A percentile compares a stretch with the other conserved stretches of the same genome.
Evolutionary conservation across 2,888 invertebrate genomes (phyloP).

Genomic region (Xanthia togata): DNA sequence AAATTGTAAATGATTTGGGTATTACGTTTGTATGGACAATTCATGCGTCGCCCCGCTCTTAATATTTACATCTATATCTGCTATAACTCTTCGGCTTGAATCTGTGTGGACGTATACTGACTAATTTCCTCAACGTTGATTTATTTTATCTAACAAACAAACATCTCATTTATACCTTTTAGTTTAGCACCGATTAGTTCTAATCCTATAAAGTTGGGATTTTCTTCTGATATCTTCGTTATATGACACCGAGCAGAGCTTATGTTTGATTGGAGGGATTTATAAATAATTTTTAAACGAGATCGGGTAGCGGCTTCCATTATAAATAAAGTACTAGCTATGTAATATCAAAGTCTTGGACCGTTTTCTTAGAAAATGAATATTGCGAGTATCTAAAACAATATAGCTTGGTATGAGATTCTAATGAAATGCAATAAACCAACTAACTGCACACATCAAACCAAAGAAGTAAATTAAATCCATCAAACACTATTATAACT

Average conservation of each 20-base stretch:
- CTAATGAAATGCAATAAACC: too few relatives aligned
- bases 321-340: neutral
- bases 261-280: neutral
- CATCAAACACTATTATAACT: neutral
- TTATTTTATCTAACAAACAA: constrained; percentile 1
- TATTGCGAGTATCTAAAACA: too few relatives aligned
- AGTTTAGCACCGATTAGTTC: neutral
- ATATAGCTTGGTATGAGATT: too few relatives aligned
- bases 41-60: too few relatives aligned
- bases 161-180: constrained; percentile 3
- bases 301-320: neutral
- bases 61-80: too few relatives aligned
- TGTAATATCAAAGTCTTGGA: neutral
- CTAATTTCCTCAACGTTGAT: neutral
- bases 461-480: neutral
- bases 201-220: neutral
- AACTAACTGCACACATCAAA: neutral
- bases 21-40: too few relatives aligned
- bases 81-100: too few relatives aligned
- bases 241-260: neutral
- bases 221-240: neutral
- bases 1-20: too few relatives aligned
- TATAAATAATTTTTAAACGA: neutral
- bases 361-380: neutral
- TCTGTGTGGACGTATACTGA: too few relatives aligned